phyloP scores from a whole-genome alignment of 2,888 invertebrate genomes.

The Tetragonula carbonaria region DNA sequence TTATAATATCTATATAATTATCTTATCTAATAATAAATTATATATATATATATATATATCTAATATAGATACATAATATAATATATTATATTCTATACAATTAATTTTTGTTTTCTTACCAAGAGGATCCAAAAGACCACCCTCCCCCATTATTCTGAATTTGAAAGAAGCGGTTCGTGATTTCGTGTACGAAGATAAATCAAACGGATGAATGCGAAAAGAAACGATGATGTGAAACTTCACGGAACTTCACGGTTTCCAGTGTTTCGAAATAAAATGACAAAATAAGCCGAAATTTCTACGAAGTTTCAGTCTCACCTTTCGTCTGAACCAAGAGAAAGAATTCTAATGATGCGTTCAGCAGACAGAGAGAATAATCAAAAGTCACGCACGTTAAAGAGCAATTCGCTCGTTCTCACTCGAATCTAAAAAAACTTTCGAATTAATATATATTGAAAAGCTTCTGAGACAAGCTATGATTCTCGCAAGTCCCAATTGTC shows the following conservation, averaged over 20 bases:
- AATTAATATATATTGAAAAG: too few relatives aligned
- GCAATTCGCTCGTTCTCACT: background rate
- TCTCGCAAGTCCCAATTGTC: too few relatives aligned
- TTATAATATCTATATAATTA: too few relatives aligned
- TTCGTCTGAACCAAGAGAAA: background rate
- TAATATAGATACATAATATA: too few relatives aligned
- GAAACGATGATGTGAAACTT: background rate
- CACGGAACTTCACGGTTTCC: background rate
- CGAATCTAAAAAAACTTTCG: background rate
- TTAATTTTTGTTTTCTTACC: background rate
- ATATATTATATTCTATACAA: background rate
- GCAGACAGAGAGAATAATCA: background rate
- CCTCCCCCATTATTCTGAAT: background rate
- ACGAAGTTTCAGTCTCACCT: background rate
- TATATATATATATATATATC: too few relatives aligned
- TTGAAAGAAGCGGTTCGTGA: background rate
- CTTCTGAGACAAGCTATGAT: too few relatives aligned
- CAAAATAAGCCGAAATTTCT: background rate
- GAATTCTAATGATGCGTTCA: background rate
- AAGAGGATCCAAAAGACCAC: background rate
- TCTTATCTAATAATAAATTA: too few relatives aligned
- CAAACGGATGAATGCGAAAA: background rate
- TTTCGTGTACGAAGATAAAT: background rate
- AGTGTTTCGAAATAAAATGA: background rate
- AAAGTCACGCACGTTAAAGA: background rate